Conservation (phyloP, 2,113 vertebrate genomes). For the Prunella himalayana region DNA sequence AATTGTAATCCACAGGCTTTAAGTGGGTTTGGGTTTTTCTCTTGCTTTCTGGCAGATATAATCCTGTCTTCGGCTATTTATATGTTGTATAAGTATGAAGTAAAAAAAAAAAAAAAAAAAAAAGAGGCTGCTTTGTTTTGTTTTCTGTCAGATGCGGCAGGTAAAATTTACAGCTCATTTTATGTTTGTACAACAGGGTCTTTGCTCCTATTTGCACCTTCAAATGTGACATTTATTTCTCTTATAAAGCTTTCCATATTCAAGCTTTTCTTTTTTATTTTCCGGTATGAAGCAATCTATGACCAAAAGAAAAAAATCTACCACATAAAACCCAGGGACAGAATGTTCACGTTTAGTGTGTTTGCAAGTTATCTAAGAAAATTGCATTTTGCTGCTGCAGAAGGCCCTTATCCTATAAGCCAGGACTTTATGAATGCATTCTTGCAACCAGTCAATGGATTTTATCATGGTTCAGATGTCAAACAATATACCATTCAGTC, state of each 20-base stretch:
- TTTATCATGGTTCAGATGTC: not conserved
- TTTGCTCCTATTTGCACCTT: not conserved
- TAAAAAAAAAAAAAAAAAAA: not conserved
- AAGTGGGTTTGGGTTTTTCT: rapidly evolving
- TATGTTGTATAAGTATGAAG: not conserved
- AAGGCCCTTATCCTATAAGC: not conserved
- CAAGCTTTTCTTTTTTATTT: not conserved
- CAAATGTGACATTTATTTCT: not conserved
- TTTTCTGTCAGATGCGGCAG: not conserved
- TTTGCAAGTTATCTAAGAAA: not conserved
- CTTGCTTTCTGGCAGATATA: not conserved
- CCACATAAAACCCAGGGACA: not conserved
- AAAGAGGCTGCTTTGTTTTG: not conserved
- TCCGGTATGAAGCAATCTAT: not conserved
- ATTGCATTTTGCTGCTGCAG: not conserved
- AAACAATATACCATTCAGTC: not conserved
- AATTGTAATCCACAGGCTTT: not conserved
- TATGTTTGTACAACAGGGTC: not conserved
- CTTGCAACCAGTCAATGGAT: not conserved
- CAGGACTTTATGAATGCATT: not conserved
- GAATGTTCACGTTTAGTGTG: not conserved
- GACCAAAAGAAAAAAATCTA: not conserved
- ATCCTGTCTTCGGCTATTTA: not conserved
- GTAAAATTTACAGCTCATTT: not conserved
- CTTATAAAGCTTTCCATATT: not conserved